Evolutionary conservation across 2,113 vertebrate species (phyloP).

Genomic region (Trogon surrucura): DNA sequence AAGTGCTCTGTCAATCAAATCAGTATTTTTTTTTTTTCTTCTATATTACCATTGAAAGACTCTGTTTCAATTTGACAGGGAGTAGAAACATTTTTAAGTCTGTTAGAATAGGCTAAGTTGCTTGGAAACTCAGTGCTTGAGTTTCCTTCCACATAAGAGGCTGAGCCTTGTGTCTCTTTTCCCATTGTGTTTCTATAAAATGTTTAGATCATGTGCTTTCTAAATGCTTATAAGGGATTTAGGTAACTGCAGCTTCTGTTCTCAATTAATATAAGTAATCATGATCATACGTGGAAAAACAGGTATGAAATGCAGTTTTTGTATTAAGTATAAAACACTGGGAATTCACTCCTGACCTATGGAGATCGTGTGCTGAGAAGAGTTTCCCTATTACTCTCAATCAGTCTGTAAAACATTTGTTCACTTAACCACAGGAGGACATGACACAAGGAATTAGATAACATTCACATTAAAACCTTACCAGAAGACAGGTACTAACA

Average conservation of each 20-base stretch:
- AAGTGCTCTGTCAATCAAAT: not conserved
- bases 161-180: not conserved
- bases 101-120: not conserved
- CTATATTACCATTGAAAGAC: not conserved
- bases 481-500: not conserved
- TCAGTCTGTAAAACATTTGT: not conserved
- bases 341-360: not conserved
- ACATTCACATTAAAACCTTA: not conserved
- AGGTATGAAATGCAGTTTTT: not conserved
- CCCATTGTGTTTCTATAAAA: not conserved
- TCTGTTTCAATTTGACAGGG: not conserved
- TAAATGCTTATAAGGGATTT: not conserved
- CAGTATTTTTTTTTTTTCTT: not conserved
- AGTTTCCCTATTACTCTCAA: not conserved
- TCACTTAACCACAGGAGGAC: not conserved
- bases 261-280: not conserved
- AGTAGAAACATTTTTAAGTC: not conserved
- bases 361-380: not conserved
- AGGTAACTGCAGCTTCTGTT: not conserved
- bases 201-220: not conserved
- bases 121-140: not conserved
- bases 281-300: not conserved
- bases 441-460: not conserved
- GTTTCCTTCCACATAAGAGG: not conserved
- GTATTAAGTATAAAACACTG: not conserved